A percentile compares a stretch with the other conserved stretches of the same genome.
phyloP scores from a whole-genome alignment of 2,888 invertebrate genomes.

The Tenthredo amoena region DNA sequence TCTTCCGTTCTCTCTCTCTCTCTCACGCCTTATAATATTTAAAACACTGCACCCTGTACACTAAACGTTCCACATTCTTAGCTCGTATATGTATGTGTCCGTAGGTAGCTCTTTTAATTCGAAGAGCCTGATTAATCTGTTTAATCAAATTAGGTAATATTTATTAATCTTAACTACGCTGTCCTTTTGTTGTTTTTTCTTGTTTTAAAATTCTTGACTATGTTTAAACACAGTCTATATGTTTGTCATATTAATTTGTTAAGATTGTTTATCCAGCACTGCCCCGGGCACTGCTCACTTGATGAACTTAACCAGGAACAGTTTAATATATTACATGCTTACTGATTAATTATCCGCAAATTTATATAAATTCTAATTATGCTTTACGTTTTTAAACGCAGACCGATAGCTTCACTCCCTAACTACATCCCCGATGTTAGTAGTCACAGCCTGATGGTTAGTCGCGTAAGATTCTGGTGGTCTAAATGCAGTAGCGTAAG shows the following conservation, averaged over 20 bases:
- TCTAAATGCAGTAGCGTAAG: constrained; percentile 88
- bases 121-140: constrained; percentile 49
- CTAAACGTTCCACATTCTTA: constrained; percentile 33
- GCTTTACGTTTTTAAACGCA: constrained; percentile 57
- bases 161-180: constrained; percentile 62
- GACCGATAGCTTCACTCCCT: constrained; percentile 55
- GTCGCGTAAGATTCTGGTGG: constrained; percentile 66
- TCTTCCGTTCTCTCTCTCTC: constrained; percentile 49
- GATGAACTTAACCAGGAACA: constrained; percentile 63
- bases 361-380: constrained; percentile 57
- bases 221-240: constrained; percentile 53
- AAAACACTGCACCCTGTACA: constrained; percentile 53
- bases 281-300: constrained; percentile 59
- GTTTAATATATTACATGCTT: constrained; percentile 65
- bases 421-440: constrained; percentile 47
- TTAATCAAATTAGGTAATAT: constrained; percentile 48
- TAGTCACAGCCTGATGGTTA: constrained; percentile 68
- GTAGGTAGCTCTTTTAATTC: constrained; percentile 57
- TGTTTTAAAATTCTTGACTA: constrained; percentile 65
- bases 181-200: constrained; percentile 52
- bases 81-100: constrained; percentile 52
- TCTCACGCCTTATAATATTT: constrained; percentile 59
- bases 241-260: constrained; percentile 67
- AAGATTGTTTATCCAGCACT: constrained; percentile 71
- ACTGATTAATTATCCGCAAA: constrained; percentile 58